Conservation (phyloP, 2,113 vertebrate species). For the Callorhinus ursinus region DNA sequence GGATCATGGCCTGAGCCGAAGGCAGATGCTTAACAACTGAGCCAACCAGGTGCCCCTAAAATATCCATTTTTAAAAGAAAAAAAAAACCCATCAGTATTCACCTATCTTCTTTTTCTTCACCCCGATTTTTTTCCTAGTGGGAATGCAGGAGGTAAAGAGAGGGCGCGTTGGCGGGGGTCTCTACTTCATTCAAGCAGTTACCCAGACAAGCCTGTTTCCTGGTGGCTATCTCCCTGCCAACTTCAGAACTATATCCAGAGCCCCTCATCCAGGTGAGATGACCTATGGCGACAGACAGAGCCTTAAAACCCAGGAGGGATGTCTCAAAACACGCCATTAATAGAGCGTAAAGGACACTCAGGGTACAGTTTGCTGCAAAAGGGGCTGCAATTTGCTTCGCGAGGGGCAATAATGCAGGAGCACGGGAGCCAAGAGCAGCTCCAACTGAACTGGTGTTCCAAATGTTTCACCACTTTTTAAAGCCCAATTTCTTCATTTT, state of each 20-base stretch:
- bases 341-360: accelerated
- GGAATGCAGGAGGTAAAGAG: neutral
- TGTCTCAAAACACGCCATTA: neutral
- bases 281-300: neutral
- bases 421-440: neutral
- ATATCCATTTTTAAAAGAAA: neutral
- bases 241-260: neutral
- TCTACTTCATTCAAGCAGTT: neutral
- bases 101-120: neutral
- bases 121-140: neutral
- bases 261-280: neutral
- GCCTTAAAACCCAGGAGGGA: neutral
- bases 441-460: neutral
- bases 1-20: no score
- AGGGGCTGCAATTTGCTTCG: neutral
- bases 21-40: no score
- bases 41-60: neutral
- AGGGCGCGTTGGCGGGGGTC: neutral
- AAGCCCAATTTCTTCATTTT: neutral
- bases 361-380: neutral
- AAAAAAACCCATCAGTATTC: neutral
- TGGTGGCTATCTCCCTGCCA: neutral
- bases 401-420: accelerated
- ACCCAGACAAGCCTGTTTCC: neutral
- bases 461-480: neutral